phyloP scores from a whole-genome alignment of 2,888 invertebrate species.

The Zygaena filipendulae region DNA sequence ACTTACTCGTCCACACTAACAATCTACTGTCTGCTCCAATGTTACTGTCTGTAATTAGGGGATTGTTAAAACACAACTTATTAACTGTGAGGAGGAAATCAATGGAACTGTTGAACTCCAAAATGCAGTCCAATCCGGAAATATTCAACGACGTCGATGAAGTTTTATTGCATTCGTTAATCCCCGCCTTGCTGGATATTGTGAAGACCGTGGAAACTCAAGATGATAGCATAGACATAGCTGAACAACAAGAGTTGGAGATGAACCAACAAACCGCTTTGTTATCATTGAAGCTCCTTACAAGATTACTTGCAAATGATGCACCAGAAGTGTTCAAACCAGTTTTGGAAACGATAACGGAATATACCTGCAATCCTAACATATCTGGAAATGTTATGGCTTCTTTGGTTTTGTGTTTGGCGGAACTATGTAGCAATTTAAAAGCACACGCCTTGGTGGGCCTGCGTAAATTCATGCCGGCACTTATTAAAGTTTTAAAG shows the following conservation, averaged over 20 bases:
- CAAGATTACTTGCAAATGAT: conserved; percentile 74
- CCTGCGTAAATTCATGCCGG: conserved; percentile 84
- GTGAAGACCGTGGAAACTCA: conserved; percentile 61
- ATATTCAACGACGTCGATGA: conserved; percentile 67
- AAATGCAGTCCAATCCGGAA: conserved; percentile 76
- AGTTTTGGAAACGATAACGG: conserved; percentile 74
- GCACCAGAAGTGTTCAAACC: conserved; percentile 77
- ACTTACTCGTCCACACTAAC: conserved; percentile 83
- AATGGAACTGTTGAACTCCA: conserved; percentile 85
- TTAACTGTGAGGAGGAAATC: conserved; percentile 80
- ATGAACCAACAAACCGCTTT: conserved; percentile 85
- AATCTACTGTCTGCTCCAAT: conserved; percentile 81
- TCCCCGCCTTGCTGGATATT: conserved; percentile 71
- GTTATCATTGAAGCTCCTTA: conserved; percentile 84
- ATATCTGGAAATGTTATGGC: conserved; percentile 74
- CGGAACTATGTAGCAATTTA: conserved; percentile 80
- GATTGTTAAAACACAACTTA: conserved; percentile 77
- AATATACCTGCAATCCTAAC: conserved; percentile 62
- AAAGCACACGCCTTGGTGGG: conserved; percentile 79
- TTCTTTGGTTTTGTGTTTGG: conserved; percentile 79
- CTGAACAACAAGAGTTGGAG: conserved; percentile 68
- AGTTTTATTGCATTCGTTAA: conserved; percentile 63
- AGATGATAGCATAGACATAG: conserved; percentile 30
- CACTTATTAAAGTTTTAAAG: conserved; percentile 73
- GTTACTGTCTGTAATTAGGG: conserved; percentile 82